Evolutionary conservation across 2,797 vertebrate species (phyloP), one percentile per base, ranked within the genome.

Genomic region (Rhabdomys pumilio): DNA sequence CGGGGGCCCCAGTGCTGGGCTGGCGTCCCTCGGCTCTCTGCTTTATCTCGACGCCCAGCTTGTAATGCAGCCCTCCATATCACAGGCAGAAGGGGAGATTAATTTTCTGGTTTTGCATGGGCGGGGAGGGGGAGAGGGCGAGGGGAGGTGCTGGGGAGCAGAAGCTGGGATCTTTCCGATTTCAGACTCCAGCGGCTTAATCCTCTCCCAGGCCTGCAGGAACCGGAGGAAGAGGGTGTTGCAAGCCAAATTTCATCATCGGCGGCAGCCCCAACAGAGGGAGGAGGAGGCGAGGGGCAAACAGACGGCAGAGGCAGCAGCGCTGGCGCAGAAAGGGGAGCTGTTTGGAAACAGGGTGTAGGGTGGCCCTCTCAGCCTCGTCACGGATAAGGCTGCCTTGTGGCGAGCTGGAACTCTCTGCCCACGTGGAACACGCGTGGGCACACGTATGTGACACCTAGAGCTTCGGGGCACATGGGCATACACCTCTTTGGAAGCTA

Each of bases 41-140:
- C 98, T 98, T 38, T 99, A 99, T 99, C 99, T 99, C 98, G 81
- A 29, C 97, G 98, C 98, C 98, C 99, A 99, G 98, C 98, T 99
- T 99, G 98, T 99, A 99, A 99, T 98, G 98, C 98, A 98, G 98
- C 98, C 98, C 98, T 97, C 97, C 98, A 98, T 98, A 99, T 99
- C 98, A 98, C 98, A 98, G 98, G 96, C 98, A 98, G 98, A 98
- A 94, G 94, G 97, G 95, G 95, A 99, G 99, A 99, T 99, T 99
- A 99, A 99, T 99, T 99, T 99, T 98, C 98, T 98, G 98, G 98
- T 69, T 98, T 98, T 98, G 98, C 98, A 98, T 98, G 98, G 98
- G 98, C 97, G 97, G 98, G 97, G 95, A 96, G 94, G 69, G 19
- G 95, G 98, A 97, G 98, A 98, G 95, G 97, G 97, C 94, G 93